Percentiles rank a stretch among this genome's conserved stretches.
These are phyloP conservation scores for Hydrotaea diabolus DNA, from an alignment of 2,888 invertebrate species.

Conservation along the genomic window DNA sequence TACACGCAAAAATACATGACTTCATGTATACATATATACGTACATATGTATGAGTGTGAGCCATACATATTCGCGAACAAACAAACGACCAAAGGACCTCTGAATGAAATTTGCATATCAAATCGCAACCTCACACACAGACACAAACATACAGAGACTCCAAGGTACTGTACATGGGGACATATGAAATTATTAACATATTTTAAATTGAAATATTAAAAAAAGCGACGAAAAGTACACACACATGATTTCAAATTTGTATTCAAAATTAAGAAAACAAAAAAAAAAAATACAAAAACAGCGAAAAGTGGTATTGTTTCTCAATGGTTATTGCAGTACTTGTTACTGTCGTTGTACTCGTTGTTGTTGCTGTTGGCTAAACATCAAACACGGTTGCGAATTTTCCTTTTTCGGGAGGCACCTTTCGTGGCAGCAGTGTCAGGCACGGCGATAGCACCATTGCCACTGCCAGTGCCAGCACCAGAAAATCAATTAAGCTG, in stretches of 20 bases:
- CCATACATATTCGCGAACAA: slow-evolving; percentile 13
- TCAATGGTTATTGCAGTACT: slow-evolving; percentile 30
- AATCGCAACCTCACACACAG: slow-evolving; percentile 15
- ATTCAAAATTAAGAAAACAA: slow-evolving; percentile 35
- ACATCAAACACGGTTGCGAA: neutral
- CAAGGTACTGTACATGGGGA: slow-evolving; percentile 15
- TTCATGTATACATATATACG: neutral
- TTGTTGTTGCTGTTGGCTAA: slow-evolving; percentile 1
- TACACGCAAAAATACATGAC: neutral
- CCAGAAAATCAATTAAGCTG: slow-evolving; percentile 69
- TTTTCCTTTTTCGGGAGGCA: neutral
- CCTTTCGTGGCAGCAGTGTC: neutral
- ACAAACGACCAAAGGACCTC: slow-evolving; percentile 28
- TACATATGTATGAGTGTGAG: neutral
- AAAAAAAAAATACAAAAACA: neutral
- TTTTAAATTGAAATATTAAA: slow-evolving; percentile 54
- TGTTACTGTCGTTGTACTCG: neutral
- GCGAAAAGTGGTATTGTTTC: slow-evolving; percentile 38
- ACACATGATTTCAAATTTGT: slow-evolving; percentile 32
- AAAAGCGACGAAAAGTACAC: slow-evolving; percentile 37
- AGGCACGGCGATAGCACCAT: neutral
- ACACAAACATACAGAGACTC: neutral
- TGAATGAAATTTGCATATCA: slow-evolving; percentile 36
- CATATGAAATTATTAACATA: slow-evolving; percentile 59
- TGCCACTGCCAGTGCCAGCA: slow-evolving; percentile 38